Evolutionary conservation across 2,888 invertebrate species (phyloP), one percentile per base, ranked within the genome.

Genomic region (Rhogogaster chlorosoma): DNA sequence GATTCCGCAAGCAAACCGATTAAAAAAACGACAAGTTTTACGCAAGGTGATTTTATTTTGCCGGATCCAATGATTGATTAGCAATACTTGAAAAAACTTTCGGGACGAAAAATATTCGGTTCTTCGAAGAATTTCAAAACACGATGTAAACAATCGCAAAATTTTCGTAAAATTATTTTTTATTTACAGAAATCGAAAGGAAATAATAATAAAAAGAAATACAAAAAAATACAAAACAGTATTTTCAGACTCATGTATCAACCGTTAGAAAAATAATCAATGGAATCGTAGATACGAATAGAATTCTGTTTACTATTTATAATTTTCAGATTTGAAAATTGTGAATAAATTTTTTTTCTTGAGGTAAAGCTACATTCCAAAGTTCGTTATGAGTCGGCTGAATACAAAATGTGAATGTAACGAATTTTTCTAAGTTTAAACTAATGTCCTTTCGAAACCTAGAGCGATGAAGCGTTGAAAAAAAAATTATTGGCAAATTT

Each of bases 11-110:
- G 94, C 18, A 90, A 91, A 88, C 91, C 93, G 32, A 87, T 93
- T 29, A 88, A 93, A 84, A 91, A 91, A 29, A 91, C 93, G 64
- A 94, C 94, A 85, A 93, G 93, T 86, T 95, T 95, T 86, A 86
- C 91, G 87, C 92, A 93, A 89, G 94, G 93, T 89, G 91, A 93
- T 88, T 61, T 18, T 45, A 9, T 71, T 32, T 38, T 36, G 2
- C 9, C 15, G 1, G n/a, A 71, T 71, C 9, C 29, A 36, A 12
- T 38, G 18, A 15, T 61, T 53, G 3, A 36, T 1, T 18, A 18
- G 49, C 12, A 53, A 53, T 15, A 15, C 22, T 26, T 42, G 3
- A 49, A 18, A 49, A 49, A 18, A n/a, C 18, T 49, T 49, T 49
- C 0, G n/a, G 0, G 49, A 53, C 53, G 2, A 53, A 53, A 53